Percentiles rank a stretch among this genome's conserved stretches.
phyloP scores from a whole-genome alignment of 1,140 invertebrate genomes.

The Heliconius himera region DNA sequence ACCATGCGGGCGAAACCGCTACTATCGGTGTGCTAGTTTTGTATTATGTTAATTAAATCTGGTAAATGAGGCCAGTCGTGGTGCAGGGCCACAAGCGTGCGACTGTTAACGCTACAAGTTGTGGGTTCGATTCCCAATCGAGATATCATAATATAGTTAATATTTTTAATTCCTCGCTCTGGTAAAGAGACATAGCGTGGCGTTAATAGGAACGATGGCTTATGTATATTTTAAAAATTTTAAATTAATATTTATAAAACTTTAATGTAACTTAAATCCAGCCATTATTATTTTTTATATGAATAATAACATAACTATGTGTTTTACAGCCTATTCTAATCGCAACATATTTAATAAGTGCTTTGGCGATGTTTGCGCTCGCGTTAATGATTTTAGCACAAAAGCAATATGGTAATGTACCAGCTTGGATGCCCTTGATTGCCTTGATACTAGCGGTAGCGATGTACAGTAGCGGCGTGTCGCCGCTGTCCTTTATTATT shows the following conservation, averaged over 20 bases:
- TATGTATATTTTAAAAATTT: no score
- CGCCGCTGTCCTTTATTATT: conserved; percentile 55
- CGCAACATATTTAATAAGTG: conserved; percentile 38
- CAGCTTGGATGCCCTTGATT: conserved; percentile 54
- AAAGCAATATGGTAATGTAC: conserved; percentile 39
- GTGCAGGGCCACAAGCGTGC: no score
- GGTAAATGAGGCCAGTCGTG: no score
- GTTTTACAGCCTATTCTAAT: conserved; percentile 52
- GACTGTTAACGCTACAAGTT: no score
- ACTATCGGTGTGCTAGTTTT: no score
- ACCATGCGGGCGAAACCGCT: no score
- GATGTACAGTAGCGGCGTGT: conserved; percentile 51
- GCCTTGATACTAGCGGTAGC: conserved; percentile 51
- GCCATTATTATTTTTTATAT: no score
- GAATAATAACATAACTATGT: neutral
- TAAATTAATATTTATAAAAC: neutral
- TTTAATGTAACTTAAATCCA: neutral
- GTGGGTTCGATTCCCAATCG: no score
- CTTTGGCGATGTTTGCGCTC: conserved; percentile 41
- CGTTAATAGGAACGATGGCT: neutral
- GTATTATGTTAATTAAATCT: no score
- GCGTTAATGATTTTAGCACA: conserved; percentile 46
- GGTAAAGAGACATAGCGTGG: no score
- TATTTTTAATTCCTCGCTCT: no score
- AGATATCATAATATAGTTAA: no score